Conservation (phyloP, 1,140 invertebrate species). For the Platorchestia sp. region DNA sequence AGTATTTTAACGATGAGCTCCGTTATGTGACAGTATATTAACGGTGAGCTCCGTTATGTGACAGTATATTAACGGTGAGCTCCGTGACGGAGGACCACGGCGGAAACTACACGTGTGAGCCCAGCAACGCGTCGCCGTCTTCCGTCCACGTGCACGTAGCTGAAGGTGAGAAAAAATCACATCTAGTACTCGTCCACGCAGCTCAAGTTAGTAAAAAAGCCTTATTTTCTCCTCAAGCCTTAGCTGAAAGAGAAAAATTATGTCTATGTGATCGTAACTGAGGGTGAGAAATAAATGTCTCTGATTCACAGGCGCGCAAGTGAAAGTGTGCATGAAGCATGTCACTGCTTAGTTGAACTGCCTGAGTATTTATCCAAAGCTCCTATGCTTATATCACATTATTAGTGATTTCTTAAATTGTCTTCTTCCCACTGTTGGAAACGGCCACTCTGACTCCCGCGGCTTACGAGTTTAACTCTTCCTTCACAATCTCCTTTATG, state of each 20-base stretch:
- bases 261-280: no score
- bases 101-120: conserved; percentile 82
- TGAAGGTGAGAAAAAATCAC: conserved; percentile 78
- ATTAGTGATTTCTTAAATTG: no score
- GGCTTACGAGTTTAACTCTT: no score
- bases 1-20: neutral
- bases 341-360: no score
- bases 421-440: no score
- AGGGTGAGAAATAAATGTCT: no score
- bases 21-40: neutral
- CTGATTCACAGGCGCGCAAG: no score
- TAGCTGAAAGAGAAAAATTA: neutral
- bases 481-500: no score
- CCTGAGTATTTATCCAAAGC: no score
- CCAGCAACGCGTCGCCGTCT: conserved; percentile 82
- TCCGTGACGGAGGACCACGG: conserved; percentile 73
- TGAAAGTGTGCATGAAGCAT: no score
- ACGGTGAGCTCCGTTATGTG: neutral
- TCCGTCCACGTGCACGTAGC: conserved; percentile 84
- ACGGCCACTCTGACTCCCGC: no score
- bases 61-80: conserved; percentile 58
- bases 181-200: neutral
- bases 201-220: neutral
- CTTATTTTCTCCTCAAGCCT: neutral
- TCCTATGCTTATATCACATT: no score